Conservation (phyloP, 2,797 vertebrate species). For the Argyrosomus regius region DNA sequence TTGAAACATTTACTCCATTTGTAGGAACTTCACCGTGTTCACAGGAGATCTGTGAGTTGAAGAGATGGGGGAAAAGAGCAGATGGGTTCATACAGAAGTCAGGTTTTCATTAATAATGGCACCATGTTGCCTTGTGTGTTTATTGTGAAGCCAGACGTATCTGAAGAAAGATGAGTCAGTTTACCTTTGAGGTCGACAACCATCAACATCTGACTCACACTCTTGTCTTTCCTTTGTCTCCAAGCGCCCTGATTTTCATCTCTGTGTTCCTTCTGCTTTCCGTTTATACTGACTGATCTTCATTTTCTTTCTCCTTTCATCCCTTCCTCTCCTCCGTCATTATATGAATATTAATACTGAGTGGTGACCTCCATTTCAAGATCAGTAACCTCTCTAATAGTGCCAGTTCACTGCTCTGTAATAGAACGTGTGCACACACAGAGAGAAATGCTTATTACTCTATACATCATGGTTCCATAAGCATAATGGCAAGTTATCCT, state of each 20-base stretch:
- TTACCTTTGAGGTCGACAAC: neutral
- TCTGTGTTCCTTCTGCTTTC: neutral
- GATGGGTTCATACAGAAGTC: constrained; percentile 24
- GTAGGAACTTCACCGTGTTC: neutral
- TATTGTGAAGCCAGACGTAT: neutral
- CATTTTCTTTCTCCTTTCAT: neutral
- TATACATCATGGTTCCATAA: neutral
- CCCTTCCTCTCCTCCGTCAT: neutral
- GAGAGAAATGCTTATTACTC: neutral
- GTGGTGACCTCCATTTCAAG: constrained; percentile 24
- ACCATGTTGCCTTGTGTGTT: neutral
- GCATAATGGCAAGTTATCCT: neutral
- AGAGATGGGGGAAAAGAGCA: neutral
- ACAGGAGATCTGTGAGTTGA: neutral
- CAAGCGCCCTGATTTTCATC: neutral
- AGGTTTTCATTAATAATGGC: neutral
- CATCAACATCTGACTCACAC: constrained; percentile 6
- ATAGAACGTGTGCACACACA: constrained; percentile 22
- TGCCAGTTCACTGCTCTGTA: constrained; percentile 25
- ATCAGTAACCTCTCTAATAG: constrained; percentile 22
- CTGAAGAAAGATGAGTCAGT: neutral
- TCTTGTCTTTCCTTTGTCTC: neutral
- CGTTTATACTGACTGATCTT: neutral
- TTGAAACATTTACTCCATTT: neutral
- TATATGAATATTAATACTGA: constrained; percentile 26